Percentiles rank a stretch among this genome's conserved stretches.
Conservation (phyloP, 2,113 vertebrate species). For the Microtus ochrogaster region DNA sequence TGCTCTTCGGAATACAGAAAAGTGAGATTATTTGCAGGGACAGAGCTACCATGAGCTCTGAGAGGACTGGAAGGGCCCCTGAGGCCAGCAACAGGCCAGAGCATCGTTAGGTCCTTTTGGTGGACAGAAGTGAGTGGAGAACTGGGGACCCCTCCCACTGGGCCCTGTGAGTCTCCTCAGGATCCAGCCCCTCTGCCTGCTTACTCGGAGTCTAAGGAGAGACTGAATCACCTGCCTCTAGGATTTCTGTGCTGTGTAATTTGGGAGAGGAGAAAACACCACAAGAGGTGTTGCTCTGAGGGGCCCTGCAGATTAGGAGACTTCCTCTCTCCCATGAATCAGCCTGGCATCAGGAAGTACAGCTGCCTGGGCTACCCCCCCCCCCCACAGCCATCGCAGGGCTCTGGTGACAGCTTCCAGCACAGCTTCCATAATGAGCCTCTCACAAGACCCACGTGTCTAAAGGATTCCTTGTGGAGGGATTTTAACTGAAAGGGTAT, state of each 20-base stretch:
- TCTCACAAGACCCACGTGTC: background rate
- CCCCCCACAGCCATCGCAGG: rapidly evolving
- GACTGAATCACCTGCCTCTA: background rate
- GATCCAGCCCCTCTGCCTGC: background rate
- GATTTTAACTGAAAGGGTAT: background rate
- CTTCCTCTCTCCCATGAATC: conserved; percentile 69
- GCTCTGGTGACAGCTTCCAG: rapidly evolving
- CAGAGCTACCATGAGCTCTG: too few relatives aligned
- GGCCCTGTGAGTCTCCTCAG: background rate
- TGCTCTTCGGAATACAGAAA: background rate
- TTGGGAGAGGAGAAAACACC: conserved; percentile 35
- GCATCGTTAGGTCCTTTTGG: background rate
- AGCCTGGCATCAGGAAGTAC: conserved; percentile 41
- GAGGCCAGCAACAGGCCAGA: background rate
- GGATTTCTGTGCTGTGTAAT: conserved; percentile 39
- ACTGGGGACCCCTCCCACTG: background rate
- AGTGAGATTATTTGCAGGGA: background rate
- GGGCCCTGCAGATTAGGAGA: background rate
- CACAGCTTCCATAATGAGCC: rapidly evolving
- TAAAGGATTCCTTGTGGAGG: background rate
- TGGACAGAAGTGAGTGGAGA: too few relatives aligned
- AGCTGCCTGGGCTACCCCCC: background rate
- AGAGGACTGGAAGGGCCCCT: background rate
- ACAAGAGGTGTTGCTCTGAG: background rate
- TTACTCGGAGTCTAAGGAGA: background rate